A percentile compares a stretch with the other conserved stretches of the same genome.
phyloP scores from a whole-genome alignment of 2,797 vertebrate species.

The Furcifer pardalis region DNA sequence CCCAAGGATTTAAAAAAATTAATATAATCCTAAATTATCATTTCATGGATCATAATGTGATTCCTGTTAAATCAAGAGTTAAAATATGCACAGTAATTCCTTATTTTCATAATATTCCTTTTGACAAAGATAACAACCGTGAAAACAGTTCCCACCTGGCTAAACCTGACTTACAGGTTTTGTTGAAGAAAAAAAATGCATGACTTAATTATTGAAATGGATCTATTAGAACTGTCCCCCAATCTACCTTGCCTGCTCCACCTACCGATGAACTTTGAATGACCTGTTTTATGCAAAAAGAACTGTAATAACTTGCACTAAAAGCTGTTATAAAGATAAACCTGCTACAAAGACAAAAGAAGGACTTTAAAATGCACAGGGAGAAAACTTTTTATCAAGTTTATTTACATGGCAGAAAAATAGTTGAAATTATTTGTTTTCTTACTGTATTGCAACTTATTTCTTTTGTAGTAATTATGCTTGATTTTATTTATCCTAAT shows the following conservation, averaged over 20 bases:
- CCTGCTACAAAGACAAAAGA: slow-evolving; percentile 69
- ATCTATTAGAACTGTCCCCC: slow-evolving; percentile 81
- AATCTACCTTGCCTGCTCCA: slow-evolving; percentile 76
- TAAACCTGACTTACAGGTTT: slow-evolving; percentile 83
- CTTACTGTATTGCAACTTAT: slow-evolving; percentile 53
- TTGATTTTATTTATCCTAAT: slow-evolving; percentile 66
- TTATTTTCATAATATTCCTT: slow-evolving; percentile 82
- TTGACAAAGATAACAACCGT: slow-evolving; percentile 82
- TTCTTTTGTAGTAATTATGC: slow-evolving; percentile 66
- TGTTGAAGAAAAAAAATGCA: slow-evolving; percentile 78
- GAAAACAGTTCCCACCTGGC: slow-evolving; percentile 76
- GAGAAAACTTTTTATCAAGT: slow-evolving; percentile 59
- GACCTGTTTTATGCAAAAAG: slow-evolving; percentile 79
- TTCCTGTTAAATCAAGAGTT: slow-evolving; percentile 81
- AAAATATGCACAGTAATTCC: slow-evolving; percentile 76
- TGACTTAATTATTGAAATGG: slow-evolving; percentile 83
- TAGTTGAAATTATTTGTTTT: slow-evolving; percentile 54
- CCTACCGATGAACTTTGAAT: slow-evolving; percentile 79
- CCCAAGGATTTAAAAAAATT: slow-evolving; percentile 52
- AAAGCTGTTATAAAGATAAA: slow-evolving; percentile 73
- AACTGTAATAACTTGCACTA: slow-evolving; percentile 80
- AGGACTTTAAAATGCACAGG: slow-evolving; percentile 63
- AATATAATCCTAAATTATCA: slow-evolving; percentile 73
- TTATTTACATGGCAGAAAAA: slow-evolving; percentile 62
- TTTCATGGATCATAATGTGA: slow-evolving; percentile 64